phyloP scores from a whole-genome alignment of 53 echinoderm and acorn worm genomes.

The Apostichopus leukothele region DNA sequence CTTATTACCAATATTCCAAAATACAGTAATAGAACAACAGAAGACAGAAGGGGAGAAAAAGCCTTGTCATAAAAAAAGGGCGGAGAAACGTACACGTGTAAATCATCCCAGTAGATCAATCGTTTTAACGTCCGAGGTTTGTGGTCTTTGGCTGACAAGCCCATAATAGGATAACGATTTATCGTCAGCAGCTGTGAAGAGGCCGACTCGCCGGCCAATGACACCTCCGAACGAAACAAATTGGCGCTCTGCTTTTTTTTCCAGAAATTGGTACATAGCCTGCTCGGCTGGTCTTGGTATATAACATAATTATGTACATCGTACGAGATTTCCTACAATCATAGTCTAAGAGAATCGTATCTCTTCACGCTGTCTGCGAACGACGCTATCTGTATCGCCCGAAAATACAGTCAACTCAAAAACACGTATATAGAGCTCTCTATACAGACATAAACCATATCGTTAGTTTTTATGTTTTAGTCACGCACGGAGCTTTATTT shows the following conservation, averaged over 20 bases:
- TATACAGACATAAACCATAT: too few species aligned
- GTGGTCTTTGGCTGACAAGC: slow-evolving; percentile 28
- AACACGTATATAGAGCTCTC: too few species aligned
- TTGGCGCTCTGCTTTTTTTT: neutral
- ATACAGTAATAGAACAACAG: neutral
- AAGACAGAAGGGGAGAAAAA: neutral
- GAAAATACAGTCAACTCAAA: too few species aligned
- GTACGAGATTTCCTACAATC: too few species aligned
- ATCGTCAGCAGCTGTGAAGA: slow-evolving; percentile 31
- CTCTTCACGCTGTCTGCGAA: too few species aligned
- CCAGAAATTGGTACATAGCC: neutral
- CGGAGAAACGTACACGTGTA: slow-evolving; percentile 20
- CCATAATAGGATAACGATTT: slow-evolving; percentile 44
- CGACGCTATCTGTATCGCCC: too few species aligned
- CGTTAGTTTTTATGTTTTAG: too few species aligned
- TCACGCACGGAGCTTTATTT: too few species aligned
- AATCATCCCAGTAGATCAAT: slow-evolving; percentile 32
- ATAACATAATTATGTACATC: neutral
- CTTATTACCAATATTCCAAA: slow-evolving; percentile 16
- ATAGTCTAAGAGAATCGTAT: too few species aligned
- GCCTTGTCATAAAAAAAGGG: slow-evolving; percentile 1
- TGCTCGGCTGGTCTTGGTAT: slow-evolving; percentile 6
- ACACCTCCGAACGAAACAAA: slow-evolving; percentile 27
- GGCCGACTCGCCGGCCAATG: slow-evolving; percentile 27
- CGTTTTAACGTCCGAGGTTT: slow-evolving; percentile 40